Evolutionary conservation across 2,113 vertebrate species (phyloP).

Genomic region (Myotis brandtii): DNA sequence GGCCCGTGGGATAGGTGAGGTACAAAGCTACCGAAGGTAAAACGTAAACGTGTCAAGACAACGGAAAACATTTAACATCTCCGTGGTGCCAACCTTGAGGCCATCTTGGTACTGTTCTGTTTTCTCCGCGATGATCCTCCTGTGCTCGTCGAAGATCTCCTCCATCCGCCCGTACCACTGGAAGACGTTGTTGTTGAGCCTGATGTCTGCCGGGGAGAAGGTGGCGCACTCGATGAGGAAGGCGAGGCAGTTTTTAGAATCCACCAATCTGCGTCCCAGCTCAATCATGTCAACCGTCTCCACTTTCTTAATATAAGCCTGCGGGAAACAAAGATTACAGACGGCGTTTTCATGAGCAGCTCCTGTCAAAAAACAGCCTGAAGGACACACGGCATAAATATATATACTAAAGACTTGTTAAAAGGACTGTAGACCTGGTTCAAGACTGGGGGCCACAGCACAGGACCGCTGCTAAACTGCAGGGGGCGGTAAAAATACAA

Average conservation of each 20-base stretch:
- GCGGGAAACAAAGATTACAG: background rate
- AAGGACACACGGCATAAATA: background rate
- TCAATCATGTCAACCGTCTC: conserved; percentile 86
- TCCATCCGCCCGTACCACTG: conserved; percentile 91
- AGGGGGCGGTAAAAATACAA: background rate
- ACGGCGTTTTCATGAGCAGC: background rate
- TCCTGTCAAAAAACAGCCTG: background rate
- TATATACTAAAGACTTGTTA: background rate
- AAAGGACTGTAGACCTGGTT: background rate
- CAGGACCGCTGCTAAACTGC: too few relatives aligned
- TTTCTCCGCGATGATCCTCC: conserved; percentile 88
- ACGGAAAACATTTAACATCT: background rate
- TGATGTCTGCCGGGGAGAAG: conserved; percentile 88
- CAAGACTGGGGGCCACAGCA: background rate
- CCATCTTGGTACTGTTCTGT: conserved; percentile 89
- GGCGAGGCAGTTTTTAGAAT: conserved; percentile 85
- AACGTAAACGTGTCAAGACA: background rate
- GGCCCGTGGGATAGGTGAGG: background rate
- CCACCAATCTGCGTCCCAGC: conserved; percentile 86
- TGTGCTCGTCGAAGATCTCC: conserved; percentile 90
- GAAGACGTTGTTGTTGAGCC: conserved; percentile 88
- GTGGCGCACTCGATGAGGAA: conserved; percentile 89
- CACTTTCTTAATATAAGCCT: conserved; percentile 88
- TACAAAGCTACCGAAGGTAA: background rate
- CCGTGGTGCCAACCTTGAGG: conserved; percentile 88